Evolutionary conservation across 2,797 vertebrate species (phyloP).

Genomic region (Xiphorhynchus erythropygius): DNA sequence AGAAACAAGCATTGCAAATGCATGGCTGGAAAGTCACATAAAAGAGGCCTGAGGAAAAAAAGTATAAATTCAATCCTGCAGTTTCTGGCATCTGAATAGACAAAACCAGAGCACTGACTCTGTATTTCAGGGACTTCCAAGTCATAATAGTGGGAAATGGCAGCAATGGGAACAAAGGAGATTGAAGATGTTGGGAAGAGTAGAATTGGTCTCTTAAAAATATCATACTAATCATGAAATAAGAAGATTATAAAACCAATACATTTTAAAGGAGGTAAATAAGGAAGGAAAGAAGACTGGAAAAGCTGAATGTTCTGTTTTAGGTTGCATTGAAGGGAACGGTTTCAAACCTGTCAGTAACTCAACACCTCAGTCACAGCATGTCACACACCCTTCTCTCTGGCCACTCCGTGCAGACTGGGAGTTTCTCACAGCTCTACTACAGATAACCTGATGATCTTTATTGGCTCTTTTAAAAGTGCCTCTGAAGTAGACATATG

Average conservation of each 20-base stretch:
- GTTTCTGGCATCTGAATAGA: neutral
- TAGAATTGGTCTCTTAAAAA: neutral
- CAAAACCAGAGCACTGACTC: neutral
- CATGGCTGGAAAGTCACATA: neutral
- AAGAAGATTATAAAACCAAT: neutral
- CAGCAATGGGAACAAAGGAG: neutral
- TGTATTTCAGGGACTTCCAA: neutral
- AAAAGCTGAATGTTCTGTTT: too few relatives aligned
- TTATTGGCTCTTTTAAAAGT: too few relatives aligned
- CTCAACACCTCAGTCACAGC: too few relatives aligned
- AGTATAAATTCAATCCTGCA: neutral
- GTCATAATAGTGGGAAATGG: neutral
- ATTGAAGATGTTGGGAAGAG: neutral
- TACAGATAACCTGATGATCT: too few relatives aligned
- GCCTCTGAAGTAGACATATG: too few relatives aligned
- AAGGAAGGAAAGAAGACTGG: too few relatives aligned
- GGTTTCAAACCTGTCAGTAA: too few relatives aligned
- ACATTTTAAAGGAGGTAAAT: too few relatives aligned
- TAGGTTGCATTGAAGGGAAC: too few relatives aligned
- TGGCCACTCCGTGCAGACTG: too few relatives aligned
- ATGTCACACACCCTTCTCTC: too few relatives aligned
- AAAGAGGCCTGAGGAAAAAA: neutral
- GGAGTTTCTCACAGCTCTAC: too few relatives aligned
- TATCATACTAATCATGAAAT: neutral
- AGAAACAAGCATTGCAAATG: neutral